Conservation (phyloP, 2,797 vertebrate genomes). For the Lepus oiostolus region DNA sequence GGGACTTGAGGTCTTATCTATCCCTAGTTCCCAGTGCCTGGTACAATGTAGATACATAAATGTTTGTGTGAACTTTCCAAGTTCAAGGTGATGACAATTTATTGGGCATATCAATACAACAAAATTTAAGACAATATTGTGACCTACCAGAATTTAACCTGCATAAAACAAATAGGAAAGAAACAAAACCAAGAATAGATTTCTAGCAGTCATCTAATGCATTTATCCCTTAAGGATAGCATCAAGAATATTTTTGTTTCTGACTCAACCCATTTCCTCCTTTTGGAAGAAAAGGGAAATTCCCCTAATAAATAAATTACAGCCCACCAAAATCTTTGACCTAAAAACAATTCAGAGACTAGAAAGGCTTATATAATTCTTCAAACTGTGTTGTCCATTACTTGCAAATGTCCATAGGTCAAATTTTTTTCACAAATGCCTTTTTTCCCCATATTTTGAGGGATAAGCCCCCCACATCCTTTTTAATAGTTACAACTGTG, state of each 20-base stretch:
- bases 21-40: background rate
- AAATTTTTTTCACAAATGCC: constrained; percentile 34
- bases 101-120: background rate
- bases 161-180: constrained; percentile 25
- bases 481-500: constrained; percentile 39
- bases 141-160: constrained; percentile 47
- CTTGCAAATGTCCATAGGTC: background rate
- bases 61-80: constrained; percentile 42
- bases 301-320: constrained; percentile 44
- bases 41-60: background rate
- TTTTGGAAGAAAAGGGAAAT: background rate
- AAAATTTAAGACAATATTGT: constrained; percentile 35
- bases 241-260: constrained; percentile 28
- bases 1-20: background rate
- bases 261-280: constrained; percentile 30
- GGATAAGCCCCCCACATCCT: background rate
- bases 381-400: constrained; percentile 44
- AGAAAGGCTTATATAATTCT: constrained; percentile 49
- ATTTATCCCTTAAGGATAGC: constrained; percentile 15
- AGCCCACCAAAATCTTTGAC: constrained; percentile 35
- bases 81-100: constrained; percentile 25
- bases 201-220: background rate
- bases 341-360: constrained; percentile 54
- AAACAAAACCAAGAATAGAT: constrained; percentile 31
- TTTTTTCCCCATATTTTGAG: constrained; percentile 64